Base-by-base conservation (phyloP, 2,888 invertebrate species). In the Aporophyla lueneburgensis region DNA sequence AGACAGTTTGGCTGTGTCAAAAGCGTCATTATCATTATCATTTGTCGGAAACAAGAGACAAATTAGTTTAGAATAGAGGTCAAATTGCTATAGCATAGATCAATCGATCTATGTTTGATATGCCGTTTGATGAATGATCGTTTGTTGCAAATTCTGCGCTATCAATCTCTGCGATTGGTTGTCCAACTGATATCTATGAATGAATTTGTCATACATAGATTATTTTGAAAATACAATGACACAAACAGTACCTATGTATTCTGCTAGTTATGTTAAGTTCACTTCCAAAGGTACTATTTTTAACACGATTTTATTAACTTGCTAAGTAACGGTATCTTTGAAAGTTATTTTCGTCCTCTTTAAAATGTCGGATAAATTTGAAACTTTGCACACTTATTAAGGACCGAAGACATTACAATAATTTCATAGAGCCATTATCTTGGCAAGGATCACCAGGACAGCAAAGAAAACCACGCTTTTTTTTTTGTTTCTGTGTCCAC, bases 1-100 rank as follows among this genome's bases (percentile, higher is more conserved):
- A 74, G 80, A 74, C 65, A 59, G 80, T 80, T 69, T 80, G 69
- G 43, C 59, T 65, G n/a, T 33, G 74, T 40, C 65, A 69, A 46
- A 56, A 7, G 2, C 33, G 46, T 69, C 67, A 58, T 72, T 78
- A 73, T 68, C 74, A 63, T 79, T 63, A 63, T 19, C 58, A 49
- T 80, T 68, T 43, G 69, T 74, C 54, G 51, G 24, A 56, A 68
- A 69, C 73, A 3, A 67, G 51, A 56, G 80, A 67, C 56, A 51
- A 78, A 78, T 78, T 65, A 53, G 56, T 46, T 51, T 58, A 58
- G 33, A 65, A 74, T 71, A 77, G 51, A 58, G 49, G 76, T 5
- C 9, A 16, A 10, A 63, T 63, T 46, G 56, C 24, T 63, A 21
- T 51, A 27, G 24, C 27, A 33, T 56, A 33, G 16, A 53, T 75